Evolutionary conservation across 1,140 invertebrate species (phyloP), one percentile per base, ranked within the genome.

Genomic region (Leptopilina clavipes): DNA sequence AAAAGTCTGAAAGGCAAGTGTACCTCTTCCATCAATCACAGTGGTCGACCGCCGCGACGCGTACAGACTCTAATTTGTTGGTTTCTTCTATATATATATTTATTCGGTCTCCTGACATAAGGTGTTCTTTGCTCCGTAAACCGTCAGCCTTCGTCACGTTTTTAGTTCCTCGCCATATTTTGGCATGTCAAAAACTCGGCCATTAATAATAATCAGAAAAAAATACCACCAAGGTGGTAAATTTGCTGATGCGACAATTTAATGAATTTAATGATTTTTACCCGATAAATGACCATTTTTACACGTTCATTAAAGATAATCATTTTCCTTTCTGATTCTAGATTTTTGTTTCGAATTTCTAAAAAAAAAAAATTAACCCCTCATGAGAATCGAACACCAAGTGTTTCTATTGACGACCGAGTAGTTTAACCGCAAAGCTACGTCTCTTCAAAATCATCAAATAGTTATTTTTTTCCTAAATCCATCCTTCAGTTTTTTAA

Each of bases 21-120:
- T 76, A 22, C 70, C 74, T 45, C 44, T 79, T 83, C 75, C 79
- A 83, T 83, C 81, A 82, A 82, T 82, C 79, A 82, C 79, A 80
- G 76, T 80, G 76, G 77, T 74, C 25, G 25, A 31, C 25, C 25
- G 25, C 1, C 1, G 25, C 78, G 79, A 72, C 77, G 78, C 76
- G 56, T 73, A 70, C 48, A 72, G 74, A 77, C 79, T 73, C 73
- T 83, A 79, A 81, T 81, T 82, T 82, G 79, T 79, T 79, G 77
- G 54, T 73, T 79, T 78, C 71, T 76, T 65, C 54, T 71, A 71
- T 77, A 75, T 71, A 71, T 77, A 75, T 81, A 80, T 77, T 83
- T 81, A 78, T 79, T 77, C 74, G 73, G 81, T 75, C 77, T 70
- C n/a, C 74, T 76, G 73, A 14, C 71, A 71, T n/a, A 22, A 71